Evolutionary conservation across 2,113 vertebrate genomes (phyloP), one percentile per base, ranked within the genome.

Genomic region (Gobiocypris rarus): DNA sequence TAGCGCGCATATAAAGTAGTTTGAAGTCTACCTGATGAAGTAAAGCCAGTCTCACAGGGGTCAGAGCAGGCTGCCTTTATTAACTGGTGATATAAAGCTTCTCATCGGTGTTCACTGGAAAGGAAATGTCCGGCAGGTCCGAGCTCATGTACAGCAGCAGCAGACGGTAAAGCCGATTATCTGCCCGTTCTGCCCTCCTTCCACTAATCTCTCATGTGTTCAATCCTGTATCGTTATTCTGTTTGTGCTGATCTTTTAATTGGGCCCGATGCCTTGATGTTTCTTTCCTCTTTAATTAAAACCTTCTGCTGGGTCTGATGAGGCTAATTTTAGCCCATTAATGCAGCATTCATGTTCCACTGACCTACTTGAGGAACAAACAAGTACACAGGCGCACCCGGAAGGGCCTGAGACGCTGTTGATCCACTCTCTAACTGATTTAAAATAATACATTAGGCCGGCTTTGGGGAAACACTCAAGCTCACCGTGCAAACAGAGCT

Each of bases 171-270:
- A 48, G 59, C 77, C 17, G 77, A 48, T 80, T 65, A 80, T 63
- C 41, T 5, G 58, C 24, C 50, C 1, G 50, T 15, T 17, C 5
- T 52, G 50, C 15, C 22, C 75, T 82, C 89, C 87, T 92, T 91
- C 92, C 59, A 52, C 67, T 88, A 85, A 91, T 63, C 84, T 85
- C 81, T 84, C 88, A 5, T 87, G 86, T 67, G 90, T 92, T 65
- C 75, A 69, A 14, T 75, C 80, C 31, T 5, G 28, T 69, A 38
- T 56, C 26, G 38, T 84, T 71, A 76, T 65, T 86, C 54, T 75
- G 84, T 86, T 82, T 84, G 74, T 70, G 71, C 52, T 71, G 70
- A 84, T 70, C 69, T 59, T 67, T 76, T 61, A 61, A 75, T 67
- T 65, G 48, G 54, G 9, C 9, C 11, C 43, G 56, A 77, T 71